Evolutionary conservation across 2,113 vertebrate species (phyloP).

Genomic region (Syngnathus scovelli): DNA sequence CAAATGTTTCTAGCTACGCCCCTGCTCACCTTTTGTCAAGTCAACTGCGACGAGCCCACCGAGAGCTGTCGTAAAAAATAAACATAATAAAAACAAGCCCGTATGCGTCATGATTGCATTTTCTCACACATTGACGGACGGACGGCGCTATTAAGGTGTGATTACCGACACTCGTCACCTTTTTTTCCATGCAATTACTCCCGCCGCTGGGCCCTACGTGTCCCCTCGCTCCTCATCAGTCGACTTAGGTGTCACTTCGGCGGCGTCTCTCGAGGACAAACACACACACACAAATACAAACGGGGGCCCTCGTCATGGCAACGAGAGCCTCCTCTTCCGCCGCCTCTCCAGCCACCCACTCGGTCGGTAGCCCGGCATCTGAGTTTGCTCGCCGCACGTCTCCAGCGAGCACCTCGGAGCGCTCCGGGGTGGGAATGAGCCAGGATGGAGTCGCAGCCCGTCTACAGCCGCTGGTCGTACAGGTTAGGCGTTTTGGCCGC

Average conservation of each 20-base stretch:
- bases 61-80: too few relatives aligned
- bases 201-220: conserved; percentile 44
- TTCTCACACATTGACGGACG: too few relatives aligned
- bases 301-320: not conserved
- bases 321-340: not conserved
- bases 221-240: conserved; percentile 43
- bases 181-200: conserved; percentile 67
- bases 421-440: not conserved
- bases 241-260: conserved; percentile 30
- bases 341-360: conserved; percentile 17
- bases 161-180: conserved; percentile 39
- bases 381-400: not conserved
- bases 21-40: too few relatives aligned
- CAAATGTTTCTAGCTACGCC: too few relatives aligned
- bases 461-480: conserved; percentile 75
- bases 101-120: not conserved
- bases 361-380: conserved; percentile 47
- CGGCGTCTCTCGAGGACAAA: conserved; percentile 28
- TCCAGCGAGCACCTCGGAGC: not conserved
- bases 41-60: too few relatives aligned
- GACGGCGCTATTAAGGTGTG: conserved; percentile 6
- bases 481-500: conserved; percentile 50
- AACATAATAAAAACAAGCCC: not conserved
- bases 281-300: conserved; percentile 6
- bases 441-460: conserved; percentile 42